These are phyloP conservation scores for Salvelinus fontinalis DNA, from an alignment of 2,113 vertebrate species.

Conservation along the genomic window DNA sequence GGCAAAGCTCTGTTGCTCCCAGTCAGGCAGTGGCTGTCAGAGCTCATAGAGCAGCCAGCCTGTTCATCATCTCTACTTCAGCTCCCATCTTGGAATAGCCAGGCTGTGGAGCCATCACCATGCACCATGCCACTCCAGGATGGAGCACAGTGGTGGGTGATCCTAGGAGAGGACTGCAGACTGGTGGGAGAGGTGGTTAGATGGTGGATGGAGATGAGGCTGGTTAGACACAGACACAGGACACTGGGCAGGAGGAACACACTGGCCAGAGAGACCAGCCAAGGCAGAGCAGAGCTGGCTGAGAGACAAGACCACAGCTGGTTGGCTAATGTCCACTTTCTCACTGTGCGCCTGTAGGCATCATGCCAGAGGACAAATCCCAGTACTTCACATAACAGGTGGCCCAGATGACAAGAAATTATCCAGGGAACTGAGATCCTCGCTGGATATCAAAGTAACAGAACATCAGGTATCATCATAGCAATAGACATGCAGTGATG, in stretches of 20 bases:
- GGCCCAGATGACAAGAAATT: not conserved
- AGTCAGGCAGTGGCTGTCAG: not conserved
- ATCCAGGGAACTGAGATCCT: not conserved
- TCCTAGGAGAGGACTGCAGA: not conserved
- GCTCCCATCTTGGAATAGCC: not conserved
- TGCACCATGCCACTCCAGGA: not conserved
- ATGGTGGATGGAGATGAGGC: not conserved
- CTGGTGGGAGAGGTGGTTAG: not conserved
- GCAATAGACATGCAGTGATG: not conserved
- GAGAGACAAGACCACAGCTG: not conserved
- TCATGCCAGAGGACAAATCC: conserved; percentile 5
- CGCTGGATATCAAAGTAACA: not conserved
- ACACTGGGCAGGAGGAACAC: too few relatives aligned
- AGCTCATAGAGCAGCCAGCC: not conserved
- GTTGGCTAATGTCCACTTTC: not conserved
- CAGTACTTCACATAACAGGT: conserved; percentile 2
- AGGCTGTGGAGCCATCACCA: not conserved
- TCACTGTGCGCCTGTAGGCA: not conserved
- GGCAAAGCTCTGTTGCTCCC: too few relatives aligned
- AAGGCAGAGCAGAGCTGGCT: not conserved
- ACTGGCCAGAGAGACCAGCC: not conserved
- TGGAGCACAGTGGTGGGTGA: not conserved
- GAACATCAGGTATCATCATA: not conserved
- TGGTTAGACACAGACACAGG: not conserved
- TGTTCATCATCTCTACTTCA: not conserved